Conservation (phyloP, 2,113 vertebrate species). For the Myanophis thanlyinensis region DNA sequence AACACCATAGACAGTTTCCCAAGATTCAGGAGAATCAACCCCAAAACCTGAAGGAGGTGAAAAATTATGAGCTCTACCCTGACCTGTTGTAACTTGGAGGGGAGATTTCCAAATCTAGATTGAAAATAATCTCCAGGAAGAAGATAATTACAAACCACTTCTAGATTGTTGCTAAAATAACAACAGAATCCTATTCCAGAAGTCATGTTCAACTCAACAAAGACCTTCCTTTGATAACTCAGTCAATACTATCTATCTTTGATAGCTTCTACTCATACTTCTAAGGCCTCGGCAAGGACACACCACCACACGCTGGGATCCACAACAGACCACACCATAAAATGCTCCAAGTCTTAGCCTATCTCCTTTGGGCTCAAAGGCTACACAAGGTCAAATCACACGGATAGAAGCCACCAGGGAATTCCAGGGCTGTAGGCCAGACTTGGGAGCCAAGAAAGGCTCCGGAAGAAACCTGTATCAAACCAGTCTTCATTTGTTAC, state of each 20-base stretch:
- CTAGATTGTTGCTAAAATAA: background rate
- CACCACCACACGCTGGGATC: background rate
- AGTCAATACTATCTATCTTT: background rate
- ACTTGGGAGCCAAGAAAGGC: background rate
- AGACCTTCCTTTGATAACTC: background rate
- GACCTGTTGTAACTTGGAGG: background rate
- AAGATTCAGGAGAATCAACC: background rate
- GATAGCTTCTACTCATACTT: background rate
- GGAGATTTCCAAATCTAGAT: background rate
- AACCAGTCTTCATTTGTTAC: background rate
- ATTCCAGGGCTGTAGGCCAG: background rate
- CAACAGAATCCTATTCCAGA: background rate
- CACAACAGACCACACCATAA: background rate
- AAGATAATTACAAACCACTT: background rate
- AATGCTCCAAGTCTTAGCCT: background rate
- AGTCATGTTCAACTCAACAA: background rate
- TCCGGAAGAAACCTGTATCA: background rate
- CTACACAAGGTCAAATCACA: background rate
- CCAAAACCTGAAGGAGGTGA: background rate
- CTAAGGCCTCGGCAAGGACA: background rate
- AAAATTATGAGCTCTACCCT: background rate
- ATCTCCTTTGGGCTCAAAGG: background rate
- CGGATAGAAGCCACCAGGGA: background rate
- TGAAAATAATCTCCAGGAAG: background rate
- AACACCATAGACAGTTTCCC: background rate